Base-by-base conservation (phyloP, 2,888 invertebrate species). In the Herminia tarsipennalis region DNA sequence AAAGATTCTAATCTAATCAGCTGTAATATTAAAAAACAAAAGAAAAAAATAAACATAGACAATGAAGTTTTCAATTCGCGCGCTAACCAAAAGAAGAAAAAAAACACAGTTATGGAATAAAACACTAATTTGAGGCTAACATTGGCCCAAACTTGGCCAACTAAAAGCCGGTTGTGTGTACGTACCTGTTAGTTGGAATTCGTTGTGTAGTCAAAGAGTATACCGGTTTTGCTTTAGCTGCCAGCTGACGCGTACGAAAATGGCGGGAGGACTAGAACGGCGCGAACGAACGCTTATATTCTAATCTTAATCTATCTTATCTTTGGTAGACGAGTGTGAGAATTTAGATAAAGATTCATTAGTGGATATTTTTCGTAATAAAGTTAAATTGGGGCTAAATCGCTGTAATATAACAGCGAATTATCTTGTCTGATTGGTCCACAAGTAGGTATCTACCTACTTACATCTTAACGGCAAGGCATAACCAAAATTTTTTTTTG, bases 171-270 rank as follows among this genome's bases (percentile, higher is more conserved):
- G 50, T 66, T 53, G 39, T 35, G 14, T 35, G 40, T 57, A 55
- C 37, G 54, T 85, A 87, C 88, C 85, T 86, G 84, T 79, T 72
- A 66, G 63, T 74, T 73, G 86, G 86, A 83, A 87, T 87, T 79
- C 69, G 76, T 79, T 66, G 66, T 67, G 65, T 71, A 63, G 63
- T 59, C 66, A 61, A 54, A 58, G 54, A 47, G 56, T 52, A 67
- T 83, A 88, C 89, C 86, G 88, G 89, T 88, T 75, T 46, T 55
- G n/a, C n/a, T n/a, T n/a, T n/a, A n/a, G n/a, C n/a, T n/a, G 73
- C 81, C 87, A 87, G 87, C 88, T 86, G 88, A 79, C 82, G 74
- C 63, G 48, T 5, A 63, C 71, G 69, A 76, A 84, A 80, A 79
- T 78, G 86, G 82, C 79, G 76, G 76, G 67, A 58, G 63, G 56